phyloP scores from a whole-genome alignment of 2,888 invertebrate genomes.

The Lysandra bellargus region DNA sequence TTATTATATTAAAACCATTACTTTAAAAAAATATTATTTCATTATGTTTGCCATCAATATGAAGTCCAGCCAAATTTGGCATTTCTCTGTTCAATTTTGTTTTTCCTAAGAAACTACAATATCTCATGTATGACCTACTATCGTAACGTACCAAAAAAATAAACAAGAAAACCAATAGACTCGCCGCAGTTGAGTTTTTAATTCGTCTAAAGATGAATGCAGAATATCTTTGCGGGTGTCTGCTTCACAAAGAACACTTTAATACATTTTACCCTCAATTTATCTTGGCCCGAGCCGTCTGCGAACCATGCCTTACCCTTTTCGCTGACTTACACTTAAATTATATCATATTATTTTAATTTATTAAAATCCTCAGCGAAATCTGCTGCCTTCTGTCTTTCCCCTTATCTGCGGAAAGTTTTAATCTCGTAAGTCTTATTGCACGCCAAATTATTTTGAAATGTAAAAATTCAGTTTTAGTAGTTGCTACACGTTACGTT shows the following conservation, averaged over 20 bases:
- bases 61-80: too few relatives aligned
- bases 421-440: constrained; percentile 2
- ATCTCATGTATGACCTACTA: too few relatives aligned
- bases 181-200: not conserved
- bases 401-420: constrained; percentile 4
- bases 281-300: constrained; percentile 32
- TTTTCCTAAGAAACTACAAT: too few relatives aligned
- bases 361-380: constrained; percentile 19
- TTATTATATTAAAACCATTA: too few relatives aligned
- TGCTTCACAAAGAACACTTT: constrained; percentile 40
- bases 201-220: not conserved
- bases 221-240: not conserved
- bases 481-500: too few relatives aligned
- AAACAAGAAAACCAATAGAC: not conserved
- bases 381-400: constrained; percentile 19
- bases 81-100: too few relatives aligned
- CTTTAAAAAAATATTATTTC: too few relatives aligned
- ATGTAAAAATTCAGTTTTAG: not conserved
- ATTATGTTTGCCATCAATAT: too few relatives aligned
- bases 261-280: constrained; percentile 43
- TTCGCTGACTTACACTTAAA: constrained; percentile 26
- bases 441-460: not conserved
- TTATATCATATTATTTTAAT: constrained; percentile 24
- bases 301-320: constrained; percentile 17
- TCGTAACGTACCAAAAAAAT: not conserved